Evolutionary conservation across 2,888 invertebrate genomes (phyloP).

Genomic region (Augiades crinisus): DNA sequence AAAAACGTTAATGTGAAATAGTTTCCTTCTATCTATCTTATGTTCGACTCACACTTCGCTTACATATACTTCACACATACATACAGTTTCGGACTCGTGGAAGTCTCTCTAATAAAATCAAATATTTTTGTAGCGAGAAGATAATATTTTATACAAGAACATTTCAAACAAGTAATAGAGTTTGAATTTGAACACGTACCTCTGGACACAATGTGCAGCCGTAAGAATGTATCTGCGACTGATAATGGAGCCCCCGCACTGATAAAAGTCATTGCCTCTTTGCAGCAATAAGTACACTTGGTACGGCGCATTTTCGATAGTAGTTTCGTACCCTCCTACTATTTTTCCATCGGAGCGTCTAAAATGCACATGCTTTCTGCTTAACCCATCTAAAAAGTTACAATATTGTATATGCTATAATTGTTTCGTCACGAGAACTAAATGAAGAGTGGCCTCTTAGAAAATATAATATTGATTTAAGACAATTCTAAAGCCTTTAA

Average conservation of each 20-base stretch:
- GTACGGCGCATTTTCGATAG: slow-evolving; percentile 57
- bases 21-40: too few species aligned
- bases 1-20: too few species aligned
- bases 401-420: background rate
- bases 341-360: slow-evolving; percentile 48
- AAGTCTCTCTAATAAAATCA: too few species aligned
- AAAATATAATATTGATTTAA: background rate
- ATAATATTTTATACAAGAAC: too few species aligned
- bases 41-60: too few species aligned
- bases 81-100: too few species aligned
- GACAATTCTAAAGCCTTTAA: background rate
- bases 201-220: slow-evolving; percentile 70
- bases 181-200: slow-evolving; percentile 45
- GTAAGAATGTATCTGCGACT: slow-evolving; percentile 56
- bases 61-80: too few species aligned
- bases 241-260: slow-evolving; percentile 74
- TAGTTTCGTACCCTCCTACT: slow-evolving; percentile 64
- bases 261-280: slow-evolving; percentile 47
- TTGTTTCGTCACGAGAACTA: background rate
- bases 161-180: too few species aligned
- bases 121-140: too few species aligned
- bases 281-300: slow-evolving; percentile 60
- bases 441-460: background rate
- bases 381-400: slow-evolving; percentile 43
- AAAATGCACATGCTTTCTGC: slow-evolving; percentile 40